Base-by-base conservation (phyloP, 2,113 vertebrate species). In the Myanophis thanlyinensis region DNA sequence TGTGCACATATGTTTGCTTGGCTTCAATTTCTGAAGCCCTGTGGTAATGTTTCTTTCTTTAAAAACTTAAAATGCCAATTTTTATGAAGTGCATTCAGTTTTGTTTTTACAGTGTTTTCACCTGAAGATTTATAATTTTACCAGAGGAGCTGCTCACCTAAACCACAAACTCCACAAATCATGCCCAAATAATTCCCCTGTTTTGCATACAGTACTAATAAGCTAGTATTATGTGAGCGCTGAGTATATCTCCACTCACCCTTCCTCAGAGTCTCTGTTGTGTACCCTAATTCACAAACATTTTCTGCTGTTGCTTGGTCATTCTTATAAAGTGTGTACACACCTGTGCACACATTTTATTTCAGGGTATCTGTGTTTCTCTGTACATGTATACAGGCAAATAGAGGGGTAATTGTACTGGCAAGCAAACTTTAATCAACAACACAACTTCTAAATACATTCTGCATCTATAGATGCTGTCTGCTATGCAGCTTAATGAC, bases 371-470 rank as follows among this genome's bases (percentile, higher is more conserved):
- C 35, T 44, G 30, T 67, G 3, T 80, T 40, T 80, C 35, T 80
- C 20, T 80, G 73, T 44, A 80, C 35, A 44, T 44, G 7, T 1
- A 49, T 87, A 22, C 23, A 86, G 44, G 22, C 52, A 87, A 44
- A 48, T 10, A 5, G 91, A 62, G 9, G 13, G 54, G 8, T 88
- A 80, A 20, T 15, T 89, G 18, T 35, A 84, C 89, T 89, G 91
- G 89, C 90, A 94, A 92, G 59, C 25, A 2, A 94, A 94, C 90
- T 91, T 94, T 95, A 93, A 92, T 93, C 93, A 89, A 88, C 10
- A 93, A 20, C 85, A 89, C 85, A 67, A 88, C 46, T 85, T 86
- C 22, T 0, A 87, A 13, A 51, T 87, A 91, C 59, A 91, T 93
- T 91, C 94, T 85, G 47, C 5, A 9, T 56, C 93, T 90, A 80